A percentile compares a stretch with the other conserved stretches of the same genome.
Conservation (phyloP, 2,797 vertebrate species). For the Myripristis murdjan region DNA sequence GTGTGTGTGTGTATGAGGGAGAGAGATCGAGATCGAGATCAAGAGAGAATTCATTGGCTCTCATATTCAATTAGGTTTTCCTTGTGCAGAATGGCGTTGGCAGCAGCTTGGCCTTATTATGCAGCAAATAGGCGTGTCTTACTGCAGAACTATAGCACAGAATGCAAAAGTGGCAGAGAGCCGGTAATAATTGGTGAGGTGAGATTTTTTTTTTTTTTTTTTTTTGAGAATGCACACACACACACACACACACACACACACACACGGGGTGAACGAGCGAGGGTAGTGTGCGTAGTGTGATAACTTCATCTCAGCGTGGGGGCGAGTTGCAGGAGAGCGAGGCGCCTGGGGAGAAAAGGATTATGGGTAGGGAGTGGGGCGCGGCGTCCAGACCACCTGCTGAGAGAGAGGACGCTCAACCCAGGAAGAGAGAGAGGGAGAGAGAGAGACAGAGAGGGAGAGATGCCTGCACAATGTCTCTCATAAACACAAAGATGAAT, state of each 20-base stretch:
- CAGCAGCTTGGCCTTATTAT: slow-evolving; percentile 41
- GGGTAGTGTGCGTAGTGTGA: slow-evolving; percentile 63
- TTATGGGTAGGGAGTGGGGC: slow-evolving; percentile 67
- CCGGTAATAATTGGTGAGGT: slow-evolving; percentile 38
- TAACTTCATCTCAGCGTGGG: slow-evolving; percentile 80
- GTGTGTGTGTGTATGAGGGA: slow-evolving; percentile 12
- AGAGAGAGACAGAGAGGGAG: slow-evolving; percentile 13
- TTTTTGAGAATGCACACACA: slow-evolving; percentile 15
- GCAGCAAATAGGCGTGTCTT: slow-evolving; percentile 38
- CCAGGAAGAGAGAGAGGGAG: slow-evolving; percentile 6
- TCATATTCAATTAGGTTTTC: slow-evolving; percentile 38
- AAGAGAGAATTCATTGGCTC: slow-evolving; percentile 17
- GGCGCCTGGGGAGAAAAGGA: slow-evolving; percentile 71
- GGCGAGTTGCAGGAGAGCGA: slow-evolving; percentile 61
- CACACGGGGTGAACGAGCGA: slow-evolving; percentile 37
- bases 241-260: slow-evolving; percentile 25
- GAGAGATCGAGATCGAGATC: slow-evolving; percentile 1
- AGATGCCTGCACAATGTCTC: slow-evolving; percentile 27
- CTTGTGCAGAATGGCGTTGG: slow-evolving; percentile 26
- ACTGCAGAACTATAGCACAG: slow-evolving; percentile 39
- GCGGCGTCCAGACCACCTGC: slow-evolving; percentile 54
- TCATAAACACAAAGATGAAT: slow-evolving; percentile 43
- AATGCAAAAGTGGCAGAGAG: slow-evolving; percentile 24
- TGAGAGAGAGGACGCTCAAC: slow-evolving; percentile 64
- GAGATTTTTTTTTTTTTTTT: no score